Percentiles rank a stretch among this genome's conserved stretches.
These are phyloP conservation scores for Aurelia aurita complex sp. Pacific DNA, from an alignment of 30 jellyfish, hydroid and myxozoan genomes.

Conservation along the genomic window DNA sequence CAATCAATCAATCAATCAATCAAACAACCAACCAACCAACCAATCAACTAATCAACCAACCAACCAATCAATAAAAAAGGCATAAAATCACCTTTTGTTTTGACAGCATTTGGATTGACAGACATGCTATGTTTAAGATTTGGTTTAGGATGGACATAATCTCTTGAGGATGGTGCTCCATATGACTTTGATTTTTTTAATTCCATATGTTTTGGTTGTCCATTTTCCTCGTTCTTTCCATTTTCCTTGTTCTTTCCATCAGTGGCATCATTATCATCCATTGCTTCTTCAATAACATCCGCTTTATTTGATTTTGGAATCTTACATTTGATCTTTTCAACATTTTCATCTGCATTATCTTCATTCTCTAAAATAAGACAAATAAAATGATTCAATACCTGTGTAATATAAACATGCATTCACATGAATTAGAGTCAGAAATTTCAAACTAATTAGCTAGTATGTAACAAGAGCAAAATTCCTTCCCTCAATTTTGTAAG, in stretches of 20 bases:
- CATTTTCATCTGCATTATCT: not conserved
- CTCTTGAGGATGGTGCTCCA: conserved; percentile 40
- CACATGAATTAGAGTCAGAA: too few species aligned
- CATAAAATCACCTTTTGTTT: conserved; percentile 25
- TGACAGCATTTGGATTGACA: conserved; percentile 42
- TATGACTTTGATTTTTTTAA: conserved; percentile 52
- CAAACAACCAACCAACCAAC: too few species aligned
- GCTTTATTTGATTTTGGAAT: conserved; percentile 2
- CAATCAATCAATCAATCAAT: too few species aligned
- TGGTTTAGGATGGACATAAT: conserved; percentile 21
- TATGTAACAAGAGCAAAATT: too few species aligned
- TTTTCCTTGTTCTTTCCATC: not conserved
- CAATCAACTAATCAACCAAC: too few species aligned
- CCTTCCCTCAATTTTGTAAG: too few species aligned
- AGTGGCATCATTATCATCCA: not conserved
- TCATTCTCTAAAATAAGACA: not conserved
- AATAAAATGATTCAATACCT: too few species aligned
- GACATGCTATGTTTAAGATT: conserved; percentile 45
- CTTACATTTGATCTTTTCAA: not conserved
- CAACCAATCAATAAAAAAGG: too few species aligned
- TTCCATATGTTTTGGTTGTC: not conserved
- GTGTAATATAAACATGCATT: too few species aligned
- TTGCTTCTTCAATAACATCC: not conserved
- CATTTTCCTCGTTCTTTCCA: not conserved
- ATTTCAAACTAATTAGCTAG: too few species aligned